phyloP scores from a whole-genome alignment of 2,113 vertebrate species.

The Cichladusa arquata region DNA sequence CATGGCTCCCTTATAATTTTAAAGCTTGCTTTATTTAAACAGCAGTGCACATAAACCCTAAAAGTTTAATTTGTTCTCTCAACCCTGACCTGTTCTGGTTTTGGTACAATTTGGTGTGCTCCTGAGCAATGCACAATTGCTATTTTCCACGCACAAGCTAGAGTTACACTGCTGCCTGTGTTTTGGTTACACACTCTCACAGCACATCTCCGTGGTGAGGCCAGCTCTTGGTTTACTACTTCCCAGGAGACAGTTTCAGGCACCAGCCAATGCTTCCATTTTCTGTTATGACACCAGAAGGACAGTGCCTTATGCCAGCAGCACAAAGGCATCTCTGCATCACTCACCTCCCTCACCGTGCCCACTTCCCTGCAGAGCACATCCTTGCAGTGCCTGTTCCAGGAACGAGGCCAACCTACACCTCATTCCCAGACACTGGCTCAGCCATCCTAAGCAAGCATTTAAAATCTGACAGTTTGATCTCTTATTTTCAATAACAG shows the following conservation, averaged over 20 bases:
- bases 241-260: no score
- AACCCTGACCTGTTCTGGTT: background rate
- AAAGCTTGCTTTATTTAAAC: background rate
- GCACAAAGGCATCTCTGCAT: accelerated
- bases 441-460: accelerated
- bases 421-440: accelerated
- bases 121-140: accelerated
- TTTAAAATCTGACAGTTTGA: background rate
- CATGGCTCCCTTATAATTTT: accelerated
- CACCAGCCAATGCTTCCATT: accelerated
- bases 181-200: accelerated
- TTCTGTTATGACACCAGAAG: background rate
- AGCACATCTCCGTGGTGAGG: background rate
- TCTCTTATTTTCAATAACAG: background rate
- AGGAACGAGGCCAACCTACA: background rate
- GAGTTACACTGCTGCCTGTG: accelerated
- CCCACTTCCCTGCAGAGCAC: accelerated
- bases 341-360: accelerated
- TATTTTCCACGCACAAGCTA: accelerated
- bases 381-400: background rate
- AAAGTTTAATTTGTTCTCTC: background rate
- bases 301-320: no score
- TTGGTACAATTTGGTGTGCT: accelerated
- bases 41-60: background rate
- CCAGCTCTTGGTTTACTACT: accelerated